Base-by-base conservation (phyloP, 2,797 vertebrate species). In the Mus spretus region DNA sequence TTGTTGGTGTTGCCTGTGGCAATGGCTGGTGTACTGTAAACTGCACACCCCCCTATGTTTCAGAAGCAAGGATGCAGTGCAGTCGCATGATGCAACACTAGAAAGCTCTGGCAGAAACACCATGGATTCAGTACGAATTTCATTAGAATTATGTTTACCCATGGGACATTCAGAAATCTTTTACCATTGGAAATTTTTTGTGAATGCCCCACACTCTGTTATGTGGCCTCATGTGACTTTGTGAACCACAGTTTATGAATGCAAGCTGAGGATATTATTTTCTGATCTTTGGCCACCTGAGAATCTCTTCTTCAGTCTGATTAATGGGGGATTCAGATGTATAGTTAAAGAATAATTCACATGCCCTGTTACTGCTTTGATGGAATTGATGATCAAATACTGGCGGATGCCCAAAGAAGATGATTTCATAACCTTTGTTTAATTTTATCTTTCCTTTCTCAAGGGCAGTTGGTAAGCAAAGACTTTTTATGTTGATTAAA, bases 401-500 rank as follows among this genome's bases (percentile, higher is more conserved):
- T 91, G 90, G 74, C 50, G 11, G 77, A 80, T 92, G 31, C 40
- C 75, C 89, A 95, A 81, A 94, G 91, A 34, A 92, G 70, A 95
- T 86, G 63, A 53, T 85, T 85, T 79, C 55, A 37, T 79, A 47
- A 67, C 40, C 50, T 90, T 14, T 84, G n/a, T 55, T 97, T 93
- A 59, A 70, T 85, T 87, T 92, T 94, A 53, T 55, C 70, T 80
- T 93, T 96, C 7, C n/a, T 20, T 92, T 94, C 24, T 85, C 65
- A 79, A 79, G 91, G 75, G 63, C 6, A 40, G 2, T 89, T 91
- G 70, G 70, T 74, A 47, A 95, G 72, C 87, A 96, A 83, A 96
- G 70, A 24, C 37, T 61, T 97, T 94, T 95, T 96, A 55, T 80
- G 31, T 65, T 93, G 81, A 86, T 83, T 57, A 90, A 95, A 94